These are phyloP conservation scores for Pteronotus mesoamericanus DNA, from an alignment of 2,797 vertebrate genomes.

Conservation along the genomic window DNA sequence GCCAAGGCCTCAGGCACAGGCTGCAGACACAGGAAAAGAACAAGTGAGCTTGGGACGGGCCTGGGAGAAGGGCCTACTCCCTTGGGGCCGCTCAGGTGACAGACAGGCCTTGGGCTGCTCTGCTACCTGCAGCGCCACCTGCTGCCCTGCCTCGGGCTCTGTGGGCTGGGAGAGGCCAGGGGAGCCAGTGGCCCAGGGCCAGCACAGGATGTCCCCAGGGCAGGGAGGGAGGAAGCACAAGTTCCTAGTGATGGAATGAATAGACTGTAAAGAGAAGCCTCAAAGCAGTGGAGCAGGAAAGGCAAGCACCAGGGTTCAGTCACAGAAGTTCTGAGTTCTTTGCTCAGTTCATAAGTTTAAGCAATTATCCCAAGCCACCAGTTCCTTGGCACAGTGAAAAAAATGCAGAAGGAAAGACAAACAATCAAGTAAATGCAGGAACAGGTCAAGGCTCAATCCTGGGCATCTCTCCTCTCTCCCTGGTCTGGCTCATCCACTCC, in stretches of 20 bases:
- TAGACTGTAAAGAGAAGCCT: neutral
- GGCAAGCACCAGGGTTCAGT: neutral
- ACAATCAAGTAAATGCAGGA: neutral
- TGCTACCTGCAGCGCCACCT: constrained; percentile 25
- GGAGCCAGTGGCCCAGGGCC: neutral
- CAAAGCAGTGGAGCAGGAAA: neutral
- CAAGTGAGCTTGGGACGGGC: neutral
- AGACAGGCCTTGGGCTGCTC: neutral
- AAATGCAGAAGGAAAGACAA: neutral
- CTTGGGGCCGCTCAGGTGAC: neutral
- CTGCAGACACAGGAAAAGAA: neutral
- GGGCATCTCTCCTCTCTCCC: neutral
- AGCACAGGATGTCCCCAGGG: neutral
- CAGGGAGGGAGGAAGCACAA: neutral
- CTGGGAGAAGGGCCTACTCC: neutral
- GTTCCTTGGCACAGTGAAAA: neutral
- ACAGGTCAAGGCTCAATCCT: neutral
- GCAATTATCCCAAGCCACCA: neutral
- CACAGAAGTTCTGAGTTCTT: neutral
- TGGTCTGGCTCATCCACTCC: neutral
- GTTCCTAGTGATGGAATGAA: neutral
- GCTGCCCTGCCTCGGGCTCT: neutral
- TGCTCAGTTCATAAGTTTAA: neutral
- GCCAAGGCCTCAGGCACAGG: neutral
- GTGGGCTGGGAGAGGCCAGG: neutral